Evolutionary conservation across 1,140 invertebrate genomes (phyloP).

Genomic region (Drosophila bipectinata): DNA sequence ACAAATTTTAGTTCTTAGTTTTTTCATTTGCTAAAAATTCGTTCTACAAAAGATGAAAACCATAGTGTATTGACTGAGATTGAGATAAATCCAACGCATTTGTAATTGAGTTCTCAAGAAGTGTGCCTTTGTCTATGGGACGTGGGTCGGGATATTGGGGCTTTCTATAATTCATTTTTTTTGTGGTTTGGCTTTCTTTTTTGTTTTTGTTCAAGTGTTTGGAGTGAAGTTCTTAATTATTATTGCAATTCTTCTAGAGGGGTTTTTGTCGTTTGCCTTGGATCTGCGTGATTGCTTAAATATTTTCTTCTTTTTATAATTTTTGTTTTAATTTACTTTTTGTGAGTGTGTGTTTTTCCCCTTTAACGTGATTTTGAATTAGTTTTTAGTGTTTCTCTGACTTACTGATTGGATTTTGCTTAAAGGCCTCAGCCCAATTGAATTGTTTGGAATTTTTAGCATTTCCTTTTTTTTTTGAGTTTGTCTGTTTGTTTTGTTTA

Average conservation of each 20-base stretch:
- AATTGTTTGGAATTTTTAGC: constrained; percentile 42
- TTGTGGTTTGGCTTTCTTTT: constrained; percentile 5
- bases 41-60: constrained; percentile 49
- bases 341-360: constrained; percentile 26
- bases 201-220: constrained; percentile 37
- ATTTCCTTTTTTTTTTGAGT: constrained; percentile 23
- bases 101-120: constrained; percentile 51
- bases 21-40: constrained; percentile 30
- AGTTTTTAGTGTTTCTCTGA: constrained; percentile 32
- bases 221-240: constrained; percentile 72
- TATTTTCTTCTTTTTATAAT: constrained; percentile 57
- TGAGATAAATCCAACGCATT: constrained; percentile 42
- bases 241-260: constrained; percentile 79
- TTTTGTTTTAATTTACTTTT: constrained; percentile 16
- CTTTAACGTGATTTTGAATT: constrained; percentile 49
- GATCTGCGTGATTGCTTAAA: constrained; percentile 36
- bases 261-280: constrained; percentile 48
- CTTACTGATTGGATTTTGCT: constrained; percentile 29
- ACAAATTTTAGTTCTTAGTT: constrained; percentile 12
- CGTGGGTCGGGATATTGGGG: constrained; percentile 30
- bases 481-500: constrained; percentile 48
- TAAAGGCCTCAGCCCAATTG: constrained; percentile 33
- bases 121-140: constrained; percentile 57
- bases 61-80: constrained; percentile 19
- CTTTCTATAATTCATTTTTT: constrained; percentile 27